phyloP scores from a whole-genome alignment of 2,113 vertebrate species.

The Tachysurus fulvidraco region DNA sequence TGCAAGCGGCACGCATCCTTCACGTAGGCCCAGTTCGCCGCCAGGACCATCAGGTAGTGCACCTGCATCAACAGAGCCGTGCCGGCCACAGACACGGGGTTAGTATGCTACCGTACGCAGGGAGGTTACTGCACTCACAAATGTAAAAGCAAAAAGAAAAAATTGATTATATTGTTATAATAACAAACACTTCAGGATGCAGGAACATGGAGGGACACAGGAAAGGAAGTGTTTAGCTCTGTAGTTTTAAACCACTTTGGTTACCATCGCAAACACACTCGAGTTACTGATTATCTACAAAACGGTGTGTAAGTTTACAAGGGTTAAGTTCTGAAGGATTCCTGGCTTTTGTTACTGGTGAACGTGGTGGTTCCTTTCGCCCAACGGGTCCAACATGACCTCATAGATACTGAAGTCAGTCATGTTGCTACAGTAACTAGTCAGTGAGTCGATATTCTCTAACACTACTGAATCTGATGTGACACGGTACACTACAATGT shows the following conservation, averaged over 20 bases:
- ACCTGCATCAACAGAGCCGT: conserved; percentile 85
- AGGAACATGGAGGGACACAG: not conserved
- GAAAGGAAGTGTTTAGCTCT: not conserved
- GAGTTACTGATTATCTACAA: conserved; percentile 3
- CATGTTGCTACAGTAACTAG: not conserved
- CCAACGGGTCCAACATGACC: not conserved
- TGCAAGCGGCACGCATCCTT: conserved; percentile 99
- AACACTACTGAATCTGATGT: no score
- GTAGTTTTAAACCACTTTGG: not conserved
- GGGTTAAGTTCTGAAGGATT: conserved; percentile 27
- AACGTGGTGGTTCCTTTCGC: not conserved
- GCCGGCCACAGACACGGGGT: conserved; percentile 39
- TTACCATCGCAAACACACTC: not conserved
- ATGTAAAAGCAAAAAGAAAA: not conserved
- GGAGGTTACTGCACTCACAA: conserved; percentile 5
- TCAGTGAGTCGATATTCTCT: no score
- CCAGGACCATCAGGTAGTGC: conserved; percentile 98
- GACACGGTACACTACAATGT: not conserved
- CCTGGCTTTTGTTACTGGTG: not conserved
- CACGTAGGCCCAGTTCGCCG: conserved; percentile 99
- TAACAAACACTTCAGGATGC: not conserved
- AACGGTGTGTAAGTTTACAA: not conserved
- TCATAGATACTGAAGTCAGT: not conserved
- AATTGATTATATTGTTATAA: conserved; percentile 15
- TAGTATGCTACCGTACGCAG: conserved; percentile 32